Base-by-base conservation (phyloP, 2,888 invertebrate genomes). In the Spicauda simplicius region DNA sequence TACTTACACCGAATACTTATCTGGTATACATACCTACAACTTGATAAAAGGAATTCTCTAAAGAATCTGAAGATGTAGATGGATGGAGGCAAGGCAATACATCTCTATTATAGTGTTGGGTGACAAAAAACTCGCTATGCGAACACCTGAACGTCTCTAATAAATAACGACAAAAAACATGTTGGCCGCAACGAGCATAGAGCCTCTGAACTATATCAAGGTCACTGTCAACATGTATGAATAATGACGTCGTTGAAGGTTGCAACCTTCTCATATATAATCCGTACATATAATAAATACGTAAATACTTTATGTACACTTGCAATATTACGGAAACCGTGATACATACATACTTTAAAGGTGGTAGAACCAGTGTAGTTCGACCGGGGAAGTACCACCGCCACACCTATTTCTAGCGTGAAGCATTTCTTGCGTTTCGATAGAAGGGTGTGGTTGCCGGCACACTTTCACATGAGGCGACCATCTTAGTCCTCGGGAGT, bases 171-270 rank as follows among this genome's bases (percentile, higher is more conserved):
- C 82, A 25, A 86, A 85, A 74, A 76, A 70, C 64, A 75, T 72
- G 74, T 54, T 55, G 77, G 69, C 73, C 75, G 74, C 76, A 61
- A 61, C 69, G 70, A 77, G 76, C 77, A 57, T 45, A 72, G 76
- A 75, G 85, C 78, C 87, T 86, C 85, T 89, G 86, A 89, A 88
- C 88, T 85, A 75, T 77, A 83, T 83, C 88, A 89, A 89, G 89
- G 89, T 77, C 80, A 79, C 71, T 72, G 64, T 58, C 59, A 65
- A 59, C 65, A 37, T 1, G 50, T 54, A 54, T 59, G 65, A 65
- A 54, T 65, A 65, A 65, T 54, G 45, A 65, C 16, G 30, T 18
- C 30, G 45, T 59, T 65, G 65, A 59, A 65, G 65, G 59, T 65
- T 59, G 14, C 5, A 59, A 57, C 55, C 48, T 45, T 14, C 48